phyloP scores from a whole-genome alignment of 2,113 vertebrate species.

The Chroicocephalus ridibundus region DNA sequence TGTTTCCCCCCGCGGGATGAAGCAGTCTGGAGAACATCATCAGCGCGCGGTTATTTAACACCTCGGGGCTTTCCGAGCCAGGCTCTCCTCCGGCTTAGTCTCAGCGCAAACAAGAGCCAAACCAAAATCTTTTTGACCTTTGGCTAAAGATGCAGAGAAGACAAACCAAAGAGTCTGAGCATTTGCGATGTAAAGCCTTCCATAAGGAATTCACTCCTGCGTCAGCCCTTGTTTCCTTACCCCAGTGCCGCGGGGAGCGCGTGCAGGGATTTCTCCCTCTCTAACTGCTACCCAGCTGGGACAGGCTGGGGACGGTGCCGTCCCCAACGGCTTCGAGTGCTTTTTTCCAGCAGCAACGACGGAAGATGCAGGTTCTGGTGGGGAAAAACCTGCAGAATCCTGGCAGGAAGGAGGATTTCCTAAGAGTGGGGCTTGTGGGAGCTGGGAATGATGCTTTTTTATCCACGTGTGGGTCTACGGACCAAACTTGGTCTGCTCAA shows the following conservation, averaged over 20 bases:
- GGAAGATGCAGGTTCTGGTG: too few species aligned
- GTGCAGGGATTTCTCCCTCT: background rate
- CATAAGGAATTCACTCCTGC: background rate
- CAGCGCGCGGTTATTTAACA: fast-evolving
- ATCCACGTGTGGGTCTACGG: fast-evolving
- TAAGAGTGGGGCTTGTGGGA: background rate
- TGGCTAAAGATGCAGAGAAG: background rate
- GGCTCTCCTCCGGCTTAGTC: background rate
- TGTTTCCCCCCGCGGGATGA: background rate
- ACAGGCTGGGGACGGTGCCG: background rate
- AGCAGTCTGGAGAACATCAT: background rate
- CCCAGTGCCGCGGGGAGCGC: background rate
- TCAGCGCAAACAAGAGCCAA: background rate
- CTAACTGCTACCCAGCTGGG: background rate
- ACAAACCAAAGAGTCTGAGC: background rate
- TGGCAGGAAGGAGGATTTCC: background rate
- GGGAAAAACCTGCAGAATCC: background rate
- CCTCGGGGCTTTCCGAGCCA: background rate
- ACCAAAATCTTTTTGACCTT: background rate
- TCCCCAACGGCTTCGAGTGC: fast-evolving
- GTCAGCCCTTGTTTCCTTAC: background rate
- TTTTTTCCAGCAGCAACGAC: background rate
- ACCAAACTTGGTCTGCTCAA: background rate
- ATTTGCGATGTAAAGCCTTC: background rate
- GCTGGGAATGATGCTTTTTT: background rate